Evolutionary conservation across 37 sponge, comb jelly and placozoan genomes (phyloP).

Genomic region (Petrosia ficiformis): DNA sequence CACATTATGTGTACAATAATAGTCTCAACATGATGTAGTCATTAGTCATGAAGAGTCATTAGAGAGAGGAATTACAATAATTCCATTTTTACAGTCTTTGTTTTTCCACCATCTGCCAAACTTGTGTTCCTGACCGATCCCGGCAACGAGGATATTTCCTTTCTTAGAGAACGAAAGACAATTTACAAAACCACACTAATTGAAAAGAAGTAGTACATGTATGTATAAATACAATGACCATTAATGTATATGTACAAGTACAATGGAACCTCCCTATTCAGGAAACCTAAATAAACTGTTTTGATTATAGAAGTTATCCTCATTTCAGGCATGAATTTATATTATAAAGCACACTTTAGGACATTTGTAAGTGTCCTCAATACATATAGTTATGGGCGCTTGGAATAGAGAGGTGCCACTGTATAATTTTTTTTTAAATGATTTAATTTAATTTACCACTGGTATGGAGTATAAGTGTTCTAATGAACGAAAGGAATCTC

Average conservation of each 20-base stretch:
- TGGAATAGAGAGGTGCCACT: not conserved
- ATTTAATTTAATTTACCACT: constrained; percentile 57
- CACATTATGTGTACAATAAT: too few species aligned
- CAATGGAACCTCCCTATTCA: too few species aligned
- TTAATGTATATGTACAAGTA: too few species aligned
- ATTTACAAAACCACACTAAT: constrained; percentile 80
- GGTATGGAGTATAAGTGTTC: constrained; percentile 57
- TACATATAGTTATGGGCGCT: too few species aligned
- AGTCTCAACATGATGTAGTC: too few species aligned
- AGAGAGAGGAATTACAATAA: constrained; percentile 65
- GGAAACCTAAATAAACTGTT: too few species aligned
- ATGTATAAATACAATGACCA: too few species aligned
- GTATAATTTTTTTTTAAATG: not conserved
- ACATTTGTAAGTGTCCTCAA: too few species aligned
- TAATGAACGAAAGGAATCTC: constrained; percentile 57
- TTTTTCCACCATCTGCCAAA: constrained; percentile 94
- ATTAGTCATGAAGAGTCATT: too few species aligned
- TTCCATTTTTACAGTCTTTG: constrained; percentile 66
- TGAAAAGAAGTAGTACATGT: not conserved
- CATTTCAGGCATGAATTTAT: too few species aligned
- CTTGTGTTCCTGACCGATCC: constrained; percentile 89
- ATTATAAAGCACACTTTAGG: too few species aligned
- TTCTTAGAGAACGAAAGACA: constrained; percentile 58
- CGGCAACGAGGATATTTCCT: constrained; percentile 72
- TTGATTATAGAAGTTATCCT: too few species aligned